phyloP scores from a whole-genome alignment of 2,888 invertebrate genomes.

The Automeris io region DNA sequence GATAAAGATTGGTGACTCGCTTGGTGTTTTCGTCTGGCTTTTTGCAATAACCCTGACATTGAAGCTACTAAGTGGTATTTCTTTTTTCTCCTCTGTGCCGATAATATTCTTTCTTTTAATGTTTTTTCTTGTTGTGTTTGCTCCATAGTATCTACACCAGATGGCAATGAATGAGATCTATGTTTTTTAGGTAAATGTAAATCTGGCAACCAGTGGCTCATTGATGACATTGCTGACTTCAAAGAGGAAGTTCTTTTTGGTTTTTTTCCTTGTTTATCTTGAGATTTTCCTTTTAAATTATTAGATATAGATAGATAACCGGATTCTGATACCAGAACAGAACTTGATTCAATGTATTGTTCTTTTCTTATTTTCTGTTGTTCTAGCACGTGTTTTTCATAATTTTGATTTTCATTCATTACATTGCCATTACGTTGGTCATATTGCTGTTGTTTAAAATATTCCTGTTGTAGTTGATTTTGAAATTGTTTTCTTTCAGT shows the following conservation, averaged over 20 bases:
- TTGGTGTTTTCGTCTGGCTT: conserved; percentile 84
- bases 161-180: conserved; percentile 89
- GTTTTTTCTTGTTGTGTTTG: conserved; percentile 65
- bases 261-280: conserved; percentile 80
- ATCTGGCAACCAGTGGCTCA: conserved; percentile 89
- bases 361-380: conserved; percentile 55
- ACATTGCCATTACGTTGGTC: conserved; percentile 69
- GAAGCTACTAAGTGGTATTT: conserved; percentile 89
- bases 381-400: conserved; percentile 48
- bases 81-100: conserved; percentile 81
- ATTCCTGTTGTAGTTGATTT: conserved; percentile 73
- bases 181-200: conserved; percentile 85
- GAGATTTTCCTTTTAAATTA: conserved; percentile 75
- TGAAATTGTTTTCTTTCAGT: conserved; percentile 74
- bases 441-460: conserved; percentile 72
- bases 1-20: conserved; percentile 81
- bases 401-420: conserved; percentile 51
- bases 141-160: conserved; percentile 79
- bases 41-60: conserved; percentile 89
- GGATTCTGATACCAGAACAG: conserved; percentile 85
- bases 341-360: conserved; percentile 59
- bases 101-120: conserved; percentile 63
- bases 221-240: conserved; percentile 88
- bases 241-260: conserved; percentile 84
- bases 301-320: conserved; percentile 86